Conservation (phyloP, 1,140 invertebrate genomes). For the Capitella teleta region DNA sequence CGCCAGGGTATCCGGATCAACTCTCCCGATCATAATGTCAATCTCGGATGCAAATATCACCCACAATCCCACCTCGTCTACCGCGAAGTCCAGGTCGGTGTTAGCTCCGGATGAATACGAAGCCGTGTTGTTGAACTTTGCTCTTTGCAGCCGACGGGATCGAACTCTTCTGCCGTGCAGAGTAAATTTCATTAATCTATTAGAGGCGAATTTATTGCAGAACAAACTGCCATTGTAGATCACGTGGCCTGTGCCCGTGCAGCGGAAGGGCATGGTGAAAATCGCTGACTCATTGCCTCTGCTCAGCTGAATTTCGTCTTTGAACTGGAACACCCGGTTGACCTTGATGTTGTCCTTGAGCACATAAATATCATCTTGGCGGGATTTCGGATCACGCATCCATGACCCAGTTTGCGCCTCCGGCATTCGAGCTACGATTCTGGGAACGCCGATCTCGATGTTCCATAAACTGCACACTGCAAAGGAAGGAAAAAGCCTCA, state of each 20-base stretch:
- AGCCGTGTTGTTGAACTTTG: not conserved
- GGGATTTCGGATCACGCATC: not conserved
- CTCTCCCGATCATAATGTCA: not conserved
- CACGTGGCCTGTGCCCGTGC: not conserved
- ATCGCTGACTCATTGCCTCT: not conserved
- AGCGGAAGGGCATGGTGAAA: not conserved
- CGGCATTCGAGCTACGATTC: not conserved
- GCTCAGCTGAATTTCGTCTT: not conserved
- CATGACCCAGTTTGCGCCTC: not conserved
- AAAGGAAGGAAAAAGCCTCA: not conserved
- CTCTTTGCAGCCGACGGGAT: not conserved
- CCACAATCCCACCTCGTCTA: slow-evolving; percentile 1
- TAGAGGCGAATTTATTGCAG: not conserved
- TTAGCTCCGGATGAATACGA: not conserved
- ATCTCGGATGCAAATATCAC: not conserved
- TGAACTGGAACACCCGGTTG: not conserved
- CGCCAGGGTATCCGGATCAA: not conserved
- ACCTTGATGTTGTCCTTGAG: not conserved
- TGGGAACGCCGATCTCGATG: not conserved
- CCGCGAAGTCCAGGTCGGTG: not conserved
- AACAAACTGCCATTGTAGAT: not conserved
- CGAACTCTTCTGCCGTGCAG: not conserved
- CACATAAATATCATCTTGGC: not conserved
- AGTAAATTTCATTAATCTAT: not conserved
- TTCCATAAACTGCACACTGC: not conserved